Evolutionary conservation across 2,797 vertebrate species (phyloP).

Genomic region (Alectoris magna): DNA sequence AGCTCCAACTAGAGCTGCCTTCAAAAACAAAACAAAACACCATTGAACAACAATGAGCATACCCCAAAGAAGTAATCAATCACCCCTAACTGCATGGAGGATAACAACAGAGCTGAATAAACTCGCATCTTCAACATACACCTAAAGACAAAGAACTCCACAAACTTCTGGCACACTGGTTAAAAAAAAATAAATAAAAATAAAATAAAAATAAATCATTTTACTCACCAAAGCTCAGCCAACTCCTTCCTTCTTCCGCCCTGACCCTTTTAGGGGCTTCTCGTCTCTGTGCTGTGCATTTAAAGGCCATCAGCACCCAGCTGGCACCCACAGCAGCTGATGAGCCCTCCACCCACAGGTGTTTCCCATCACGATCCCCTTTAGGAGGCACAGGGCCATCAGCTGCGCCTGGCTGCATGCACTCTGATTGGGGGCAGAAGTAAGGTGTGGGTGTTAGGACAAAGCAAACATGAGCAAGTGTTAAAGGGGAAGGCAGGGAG

Average conservation of each 20-base stretch:
- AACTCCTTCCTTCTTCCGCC: no score
- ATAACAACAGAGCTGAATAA: neutral
- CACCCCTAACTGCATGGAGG: neutral
- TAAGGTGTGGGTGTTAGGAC: rapidly evolving
- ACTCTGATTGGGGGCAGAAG: neutral
- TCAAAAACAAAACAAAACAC: neutral
- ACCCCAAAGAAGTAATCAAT: neutral
- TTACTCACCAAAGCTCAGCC: constrained; percentile 2
- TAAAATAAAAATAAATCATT: neutral
- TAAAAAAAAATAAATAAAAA: neutral
- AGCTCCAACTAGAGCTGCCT: neutral
- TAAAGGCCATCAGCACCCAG: neutral
- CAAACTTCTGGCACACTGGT: rapidly evolving
- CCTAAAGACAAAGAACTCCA: neutral
- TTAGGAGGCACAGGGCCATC: rapidly evolving
- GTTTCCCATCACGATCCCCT: neutral
- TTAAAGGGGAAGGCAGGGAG: neutral
- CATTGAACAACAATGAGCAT: neutral
- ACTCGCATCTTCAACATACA: neutral
- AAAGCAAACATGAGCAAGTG: neutral
- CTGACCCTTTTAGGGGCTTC: neutral
- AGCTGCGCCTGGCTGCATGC: neutral
- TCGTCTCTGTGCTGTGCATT: rapidly evolving
- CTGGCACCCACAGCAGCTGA: neutral
- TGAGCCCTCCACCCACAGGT: neutral